Evolutionary conservation across 2,888 invertebrate genomes (phyloP).

Genomic region (Meiosimyza decipiens): DNA sequence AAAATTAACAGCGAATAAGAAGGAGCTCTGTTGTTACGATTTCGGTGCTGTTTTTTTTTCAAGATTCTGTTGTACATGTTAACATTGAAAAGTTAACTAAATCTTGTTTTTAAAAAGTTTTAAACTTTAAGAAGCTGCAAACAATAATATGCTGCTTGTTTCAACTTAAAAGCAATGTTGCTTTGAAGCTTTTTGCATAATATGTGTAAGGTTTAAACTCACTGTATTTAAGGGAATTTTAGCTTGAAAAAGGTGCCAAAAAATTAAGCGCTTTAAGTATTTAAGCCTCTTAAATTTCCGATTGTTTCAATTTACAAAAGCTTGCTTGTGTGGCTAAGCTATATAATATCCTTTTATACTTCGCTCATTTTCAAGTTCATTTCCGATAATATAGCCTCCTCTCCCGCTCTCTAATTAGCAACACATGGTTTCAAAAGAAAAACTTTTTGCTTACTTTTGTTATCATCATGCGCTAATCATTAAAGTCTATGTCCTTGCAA

Average conservation of each 20-base stretch:
- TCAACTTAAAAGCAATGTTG: no score
- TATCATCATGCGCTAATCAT: not conserved
- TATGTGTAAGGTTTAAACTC: no score
- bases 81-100: constrained; percentile 8
- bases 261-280: no score
- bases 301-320: no score
- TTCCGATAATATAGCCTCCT: not conserved
- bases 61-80: no score
- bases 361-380: not conserved
- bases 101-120: not conserved
- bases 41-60: not conserved
- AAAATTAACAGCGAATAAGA: not conserved
- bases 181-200: no score
- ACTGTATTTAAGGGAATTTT: no score
- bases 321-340: no score
- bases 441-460: not conserved
- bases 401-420: not conserved
- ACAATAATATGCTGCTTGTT: no score
- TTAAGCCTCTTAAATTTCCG: no score
- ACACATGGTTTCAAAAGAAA: not conserved
- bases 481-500: not conserved
- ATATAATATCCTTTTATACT: no score
- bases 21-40: not conserved
- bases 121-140: not conserved
- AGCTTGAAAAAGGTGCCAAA: no score